Base-by-base conservation (phyloP, 2,888 invertebrate species). In the Dynastes tityus region DNA sequence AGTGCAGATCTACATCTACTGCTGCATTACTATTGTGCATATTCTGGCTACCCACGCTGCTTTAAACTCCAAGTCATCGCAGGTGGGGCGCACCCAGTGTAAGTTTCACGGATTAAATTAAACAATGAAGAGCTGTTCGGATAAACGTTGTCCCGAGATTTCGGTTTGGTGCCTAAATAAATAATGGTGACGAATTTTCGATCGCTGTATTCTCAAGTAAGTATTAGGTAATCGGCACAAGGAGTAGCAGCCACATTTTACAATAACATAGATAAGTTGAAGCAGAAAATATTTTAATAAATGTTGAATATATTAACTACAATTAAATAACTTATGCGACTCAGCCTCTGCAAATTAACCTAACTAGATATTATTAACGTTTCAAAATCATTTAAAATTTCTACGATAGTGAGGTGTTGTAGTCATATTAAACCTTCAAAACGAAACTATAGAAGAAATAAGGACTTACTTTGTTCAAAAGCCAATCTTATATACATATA, bases 71-170 rank as follows among this genome's bases (percentile, higher is more conserved):
- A 78, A 78, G 78, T 79, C 79, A 79, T 79, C 70, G 70, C 79
- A 79, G 79, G 79, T 79, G 79, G 58, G 79, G 68, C 79, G 53
- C 79, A 65, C 76, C 76, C 70, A 76, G 79, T 79, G 76, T 76
- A 70, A 76, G 79, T 79, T 70, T 71, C 76, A 79, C 76, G 79
- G 79, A 79, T 79, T 79, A 79, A 68, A 55, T 68, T 76, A 70
- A 79, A 79, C 79, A 79, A 79, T 79, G 76, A 65, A 67, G 76
- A 67, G 16, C 67, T 49, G 67, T 74, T 61, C 40, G 63, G 45
- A 37, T 13, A 45, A 29, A 61, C 61, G 73, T 40, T 37, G 58
- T 61, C 6, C 61, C 61, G 27, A 45, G 63, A 74, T 74, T 74
- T 74, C 73, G 61, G 61, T 74, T 76, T 67, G 37, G 37, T 67